Percentiles rank a stretch among this genome's conserved stretches.
These are phyloP conservation scores for Heliothis virescens DNA, from an alignment of 1,140 invertebrate species.

Conservation along the genomic window DNA sequence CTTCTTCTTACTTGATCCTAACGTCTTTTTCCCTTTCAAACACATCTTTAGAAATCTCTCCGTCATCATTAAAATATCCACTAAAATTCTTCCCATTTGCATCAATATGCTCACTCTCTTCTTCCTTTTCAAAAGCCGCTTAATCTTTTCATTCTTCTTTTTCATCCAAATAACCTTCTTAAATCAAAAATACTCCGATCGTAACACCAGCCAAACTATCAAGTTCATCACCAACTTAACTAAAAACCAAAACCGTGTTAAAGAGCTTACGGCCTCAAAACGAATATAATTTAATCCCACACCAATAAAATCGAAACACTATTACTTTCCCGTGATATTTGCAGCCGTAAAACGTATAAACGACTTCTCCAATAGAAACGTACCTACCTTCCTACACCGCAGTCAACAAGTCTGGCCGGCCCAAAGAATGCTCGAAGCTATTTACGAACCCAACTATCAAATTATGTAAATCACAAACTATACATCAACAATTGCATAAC, in stretches of 20 bases:
- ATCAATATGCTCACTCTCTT: too few relatives aligned
- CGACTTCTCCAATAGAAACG: conserved; percentile 29
- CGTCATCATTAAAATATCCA: too few relatives aligned
- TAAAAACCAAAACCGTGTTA: not conserved
- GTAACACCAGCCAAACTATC: not conserved
- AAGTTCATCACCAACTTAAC: not conserved
- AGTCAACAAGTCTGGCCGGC: conserved; percentile 43
- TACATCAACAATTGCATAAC: conserved; percentile 54
- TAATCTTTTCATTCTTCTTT: too few relatives aligned
- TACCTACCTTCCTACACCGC: not conserved
- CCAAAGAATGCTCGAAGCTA: conserved; percentile 32
- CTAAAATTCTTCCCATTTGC: too few relatives aligned
- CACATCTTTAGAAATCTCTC: too few relatives aligned
- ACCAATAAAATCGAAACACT: conserved; percentile 34
- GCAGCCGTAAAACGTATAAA: conserved; percentile 7
- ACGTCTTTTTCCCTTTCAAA: too few relatives aligned
- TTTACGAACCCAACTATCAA: conserved; percentile 53
- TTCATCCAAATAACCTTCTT: too few relatives aligned
- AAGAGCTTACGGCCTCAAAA: conserved; percentile 8
- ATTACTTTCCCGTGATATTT: conserved; percentile 43
- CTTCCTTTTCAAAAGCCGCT: too few relatives aligned
- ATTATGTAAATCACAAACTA: conserved; percentile 64
- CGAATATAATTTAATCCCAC: not conserved
- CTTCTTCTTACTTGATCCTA: too few relatives aligned
- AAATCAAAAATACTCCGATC: not conserved